A percentile compares a stretch with the other conserved stretches of the same genome.
Conservation (phyloP, 2,888 invertebrate species). For the Ophion ventricosus region DNA sequence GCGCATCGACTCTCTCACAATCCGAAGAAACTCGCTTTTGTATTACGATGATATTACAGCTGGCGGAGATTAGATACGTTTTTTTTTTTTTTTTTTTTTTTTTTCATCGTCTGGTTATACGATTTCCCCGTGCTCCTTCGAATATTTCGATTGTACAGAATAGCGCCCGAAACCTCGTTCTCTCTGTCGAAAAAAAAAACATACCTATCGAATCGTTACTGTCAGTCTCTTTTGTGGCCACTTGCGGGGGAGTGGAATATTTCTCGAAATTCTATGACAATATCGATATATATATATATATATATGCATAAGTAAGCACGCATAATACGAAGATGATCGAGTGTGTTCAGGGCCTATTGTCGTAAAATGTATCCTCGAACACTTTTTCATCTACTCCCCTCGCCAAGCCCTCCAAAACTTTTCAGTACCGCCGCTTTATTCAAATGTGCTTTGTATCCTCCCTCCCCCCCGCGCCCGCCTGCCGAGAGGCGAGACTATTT, state of each 20-base stretch:
- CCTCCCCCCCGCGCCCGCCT: background rate
- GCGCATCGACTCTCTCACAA: background rate
- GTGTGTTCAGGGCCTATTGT: background rate
- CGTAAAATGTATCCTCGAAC: background rate
- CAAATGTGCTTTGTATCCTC: background rate
- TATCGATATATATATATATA: background rate
- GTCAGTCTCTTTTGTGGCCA: background rate
- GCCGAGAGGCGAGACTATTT: background rate
- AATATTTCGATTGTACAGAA: background rate
- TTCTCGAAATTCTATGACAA: background rate
- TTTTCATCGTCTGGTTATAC: background rate
- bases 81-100: background rate
- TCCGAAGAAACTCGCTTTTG: too few species aligned
- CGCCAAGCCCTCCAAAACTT: background rate
- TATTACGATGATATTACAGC: background rate
- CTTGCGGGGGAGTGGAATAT: background rate
- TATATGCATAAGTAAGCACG: background rate
- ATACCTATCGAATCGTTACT: background rate
- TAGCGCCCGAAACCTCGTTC: background rate
- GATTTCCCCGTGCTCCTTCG: background rate
- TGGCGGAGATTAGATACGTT: background rate
- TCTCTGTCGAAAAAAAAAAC: background rate
- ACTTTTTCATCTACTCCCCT: background rate
- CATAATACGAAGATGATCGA: background rate
- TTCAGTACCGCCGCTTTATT: background rate